phyloP scores from a whole-genome alignment of 2,113 vertebrate genomes.

The Machaerirhynchus nigripectus region DNA sequence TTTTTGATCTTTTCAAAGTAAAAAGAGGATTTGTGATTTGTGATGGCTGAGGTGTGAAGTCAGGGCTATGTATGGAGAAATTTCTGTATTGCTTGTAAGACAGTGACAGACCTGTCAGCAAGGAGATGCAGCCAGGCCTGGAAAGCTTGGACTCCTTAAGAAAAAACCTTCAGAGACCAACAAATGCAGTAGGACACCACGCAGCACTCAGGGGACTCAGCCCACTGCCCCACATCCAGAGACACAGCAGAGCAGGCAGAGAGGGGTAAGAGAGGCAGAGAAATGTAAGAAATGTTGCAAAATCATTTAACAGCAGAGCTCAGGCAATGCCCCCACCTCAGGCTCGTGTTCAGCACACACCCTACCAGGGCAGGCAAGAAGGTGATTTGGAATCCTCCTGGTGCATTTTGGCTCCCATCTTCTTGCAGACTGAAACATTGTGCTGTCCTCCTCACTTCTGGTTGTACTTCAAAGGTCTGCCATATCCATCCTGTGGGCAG shows the following conservation, averaged over 20 bases:
- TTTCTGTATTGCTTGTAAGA: not conserved
- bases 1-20: not conserved
- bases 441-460: not conserved
- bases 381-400: not conserved
- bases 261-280: not conserved
- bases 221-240: not conserved
- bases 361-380: not conserved
- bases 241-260: not conserved
- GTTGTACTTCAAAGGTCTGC: not conserved
- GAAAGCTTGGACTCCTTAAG: not conserved
- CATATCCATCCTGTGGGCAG: not conserved
- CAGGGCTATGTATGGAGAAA: not conserved
- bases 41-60: not conserved
- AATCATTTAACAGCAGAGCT: not conserved
- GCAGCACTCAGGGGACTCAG: not conserved
- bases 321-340: not conserved
- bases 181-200: not conserved
- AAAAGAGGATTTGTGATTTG: not conserved
- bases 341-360: not conserved
- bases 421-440: not conserved
- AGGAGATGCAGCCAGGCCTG: not conserved
- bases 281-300: not conserved
- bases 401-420: not conserved
- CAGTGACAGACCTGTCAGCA: not conserved
- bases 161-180: fast-evolving